A percentile compares a stretch with the other conserved stretches of the same genome.
Conservation (phyloP, 2,888 invertebrate genomes). For the Erannis defoliaria region DNA sequence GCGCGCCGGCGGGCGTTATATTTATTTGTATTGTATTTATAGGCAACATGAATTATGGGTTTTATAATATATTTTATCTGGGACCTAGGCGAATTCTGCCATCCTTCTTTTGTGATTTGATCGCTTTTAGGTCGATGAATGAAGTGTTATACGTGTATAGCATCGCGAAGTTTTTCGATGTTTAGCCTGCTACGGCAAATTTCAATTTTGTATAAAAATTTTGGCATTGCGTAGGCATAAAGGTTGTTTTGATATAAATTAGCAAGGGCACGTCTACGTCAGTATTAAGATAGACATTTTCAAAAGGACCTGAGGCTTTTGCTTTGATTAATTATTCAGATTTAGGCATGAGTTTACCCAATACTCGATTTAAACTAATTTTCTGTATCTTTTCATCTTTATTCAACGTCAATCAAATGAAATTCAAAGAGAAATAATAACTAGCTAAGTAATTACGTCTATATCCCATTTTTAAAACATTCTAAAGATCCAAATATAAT, state of each 20-base stretch:
- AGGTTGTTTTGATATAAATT: neutral
- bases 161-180: constrained; percentile 12
- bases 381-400: neutral
- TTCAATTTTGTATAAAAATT: too few relatives aligned
- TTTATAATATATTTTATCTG: too few relatives aligned
- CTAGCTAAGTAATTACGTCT: neutral
- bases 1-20: too few relatives aligned
- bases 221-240: constrained; percentile 7
- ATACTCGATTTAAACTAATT: neutral
- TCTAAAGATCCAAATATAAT: neutral
- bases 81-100: too few relatives aligned
- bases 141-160: constrained; percentile 22
- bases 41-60: too few relatives aligned
- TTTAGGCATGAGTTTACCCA: neutral
- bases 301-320: neutral
- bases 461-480: neutral
- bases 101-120: too few relatives aligned
- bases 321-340: neutral
- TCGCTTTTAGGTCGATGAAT: too few relatives aligned
- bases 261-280: neutral
- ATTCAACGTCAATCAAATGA: constrained; percentile 4
- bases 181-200: constrained; percentile 13
- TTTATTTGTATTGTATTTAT: too few relatives aligned
- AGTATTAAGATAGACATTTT: neutral
- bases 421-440: constrained; percentile 4